Percentiles rank a stretch among this genome's conserved stretches.
These are phyloP conservation scores for Andrena minutula DNA, from an alignment of 2,888 invertebrate species.

Conservation along the genomic window DNA sequence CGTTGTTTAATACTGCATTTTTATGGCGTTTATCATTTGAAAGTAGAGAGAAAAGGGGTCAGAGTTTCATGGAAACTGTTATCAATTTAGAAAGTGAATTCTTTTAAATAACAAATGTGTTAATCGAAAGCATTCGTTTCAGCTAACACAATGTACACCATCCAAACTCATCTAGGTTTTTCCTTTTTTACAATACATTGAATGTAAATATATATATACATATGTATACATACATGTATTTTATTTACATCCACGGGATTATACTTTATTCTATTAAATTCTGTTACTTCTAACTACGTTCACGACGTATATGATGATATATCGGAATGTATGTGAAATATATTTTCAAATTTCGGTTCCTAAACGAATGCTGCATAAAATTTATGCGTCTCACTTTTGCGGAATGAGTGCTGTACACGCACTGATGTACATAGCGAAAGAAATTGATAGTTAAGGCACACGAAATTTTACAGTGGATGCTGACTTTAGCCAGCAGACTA, in stretches of 20 bases:
- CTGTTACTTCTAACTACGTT: conserved; percentile 54
- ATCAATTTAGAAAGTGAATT: conserved; percentile 52
- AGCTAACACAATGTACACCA: conserved; percentile 47
- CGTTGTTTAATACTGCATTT: conserved; percentile 63
- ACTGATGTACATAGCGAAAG: conserved; percentile 28
- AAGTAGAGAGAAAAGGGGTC: conserved; percentile 13
- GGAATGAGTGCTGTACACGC: conserved; percentile 21
- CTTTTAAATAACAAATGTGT: conserved; percentile 41
- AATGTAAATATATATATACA: conserved; percentile 67
- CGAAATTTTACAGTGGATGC: conserved; percentile 30
- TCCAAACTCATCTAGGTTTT: conserved; percentile 49
- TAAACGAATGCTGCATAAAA: conserved; percentile 24
- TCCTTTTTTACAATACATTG: conserved; percentile 65
- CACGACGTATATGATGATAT: conserved; percentile 26
- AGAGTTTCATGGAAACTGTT: conserved; percentile 47
- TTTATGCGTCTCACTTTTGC: conserved; percentile 28
- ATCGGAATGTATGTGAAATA: conserved; percentile 42
- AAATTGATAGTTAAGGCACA: conserved; percentile 17
- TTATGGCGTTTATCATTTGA: conserved; percentile 27
- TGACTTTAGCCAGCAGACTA: conserved; percentile 16
- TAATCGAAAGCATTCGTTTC: conserved; percentile 47
- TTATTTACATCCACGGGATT: conserved; percentile 57
- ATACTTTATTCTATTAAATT: conserved; percentile 51
- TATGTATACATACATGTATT: conserved; percentile 52
- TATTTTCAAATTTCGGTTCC: conserved; percentile 40